Base-by-base conservation (phyloP, 1,140 invertebrate genomes). In the Bicyclus anynana region DNA sequence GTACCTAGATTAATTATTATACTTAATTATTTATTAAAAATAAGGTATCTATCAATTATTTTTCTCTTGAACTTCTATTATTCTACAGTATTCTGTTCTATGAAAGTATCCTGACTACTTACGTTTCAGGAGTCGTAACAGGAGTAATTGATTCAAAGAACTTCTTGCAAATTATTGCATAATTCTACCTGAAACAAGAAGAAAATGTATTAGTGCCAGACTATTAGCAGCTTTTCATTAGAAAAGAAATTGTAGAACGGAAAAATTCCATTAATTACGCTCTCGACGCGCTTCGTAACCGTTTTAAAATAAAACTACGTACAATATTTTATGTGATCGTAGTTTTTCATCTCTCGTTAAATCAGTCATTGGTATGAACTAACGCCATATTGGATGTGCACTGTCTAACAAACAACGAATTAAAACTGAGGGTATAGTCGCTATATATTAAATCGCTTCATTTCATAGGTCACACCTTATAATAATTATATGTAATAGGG, bases 171-270 rank as follows among this genome's bases (percentile, higher is more conserved):
- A 77, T 86, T 82, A 84, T 86, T 83, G 83, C 81, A 86, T 88
- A 88, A 88, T 84, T 86, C 85, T 88, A 88, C 84, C 84, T 88
- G 85, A 69, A 88, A 86, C 83, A 88, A 88, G 60, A 87, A 85
- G 69, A 82, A 84, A 85, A 85, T 82, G 83, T 84, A 82, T 87
- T 86, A 87, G 83, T 81, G 76, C 52, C 66, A 59, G 21, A 9
- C 13, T 40, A 40, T 40, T 33, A 33, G 29, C 29, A 33, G 29
- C 29, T 33, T 33, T 33, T 33, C 23, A 23, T 23, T 23, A 23
- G 23, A 23, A 23, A n/a, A 23, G 23, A 23, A 23, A 33, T 33
- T 10, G 3, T 33, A 33, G 29, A 33, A 33, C 10, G n/a, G 29
- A 33, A 33, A 33, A 33, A 33, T 33, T 33, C 29, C 29, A 12